A percentile compares a stretch with the other conserved stretches of the same genome.
phyloP scores from a whole-genome alignment of 2,113 vertebrate species.

The Phalacrocorax carbo region DNA sequence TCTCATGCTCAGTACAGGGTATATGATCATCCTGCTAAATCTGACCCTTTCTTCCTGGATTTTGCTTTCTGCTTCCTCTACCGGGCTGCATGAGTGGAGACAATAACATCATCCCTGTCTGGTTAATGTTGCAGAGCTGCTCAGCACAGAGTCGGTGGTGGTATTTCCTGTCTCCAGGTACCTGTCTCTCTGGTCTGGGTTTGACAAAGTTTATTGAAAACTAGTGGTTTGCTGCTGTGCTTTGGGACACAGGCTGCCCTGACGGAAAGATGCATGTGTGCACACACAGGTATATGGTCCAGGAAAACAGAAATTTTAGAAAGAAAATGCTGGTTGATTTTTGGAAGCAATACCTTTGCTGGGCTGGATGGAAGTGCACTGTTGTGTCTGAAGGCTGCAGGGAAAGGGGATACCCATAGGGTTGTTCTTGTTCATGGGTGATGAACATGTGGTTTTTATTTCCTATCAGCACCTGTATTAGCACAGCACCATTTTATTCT shows the following conservation, averaged over 20 bases:
- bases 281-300: accelerated
- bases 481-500: background rate
- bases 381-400: background rate
- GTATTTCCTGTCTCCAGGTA: background rate
- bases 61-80: background rate
- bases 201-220: background rate
- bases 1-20: background rate
- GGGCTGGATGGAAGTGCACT: background rate
- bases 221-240: background rate
- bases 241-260: background rate
- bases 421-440: background rate
- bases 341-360: background rate
- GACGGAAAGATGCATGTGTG: accelerated
- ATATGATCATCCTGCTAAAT: background rate
- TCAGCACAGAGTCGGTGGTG: accelerated
- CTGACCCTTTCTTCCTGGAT: background rate
- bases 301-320: background rate
- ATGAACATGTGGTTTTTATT: background rate
- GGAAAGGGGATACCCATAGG: accelerated
- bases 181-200: background rate
- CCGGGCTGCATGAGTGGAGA: background rate
- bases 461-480: background rate
- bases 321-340: background rate
- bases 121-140: background rate
- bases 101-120: background rate